These are phyloP conservation scores for Pristionchus mayeri DNA, from an alignment of 2,888 invertebrate species.

Conservation along the genomic window DNA sequence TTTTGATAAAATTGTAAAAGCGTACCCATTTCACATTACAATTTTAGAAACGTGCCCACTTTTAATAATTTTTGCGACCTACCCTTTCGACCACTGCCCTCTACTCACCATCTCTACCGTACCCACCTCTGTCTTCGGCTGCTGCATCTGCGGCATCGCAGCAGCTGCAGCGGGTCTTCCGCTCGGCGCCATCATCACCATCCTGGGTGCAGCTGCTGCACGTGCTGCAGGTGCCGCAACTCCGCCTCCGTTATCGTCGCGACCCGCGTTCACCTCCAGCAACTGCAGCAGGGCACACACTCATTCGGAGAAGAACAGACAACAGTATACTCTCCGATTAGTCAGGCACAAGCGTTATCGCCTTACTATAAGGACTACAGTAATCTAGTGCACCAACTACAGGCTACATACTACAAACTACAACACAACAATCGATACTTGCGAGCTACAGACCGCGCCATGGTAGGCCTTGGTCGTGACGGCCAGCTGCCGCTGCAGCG, in stretches of 20 bases:
- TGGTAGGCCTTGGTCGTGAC: constrained; percentile 49
- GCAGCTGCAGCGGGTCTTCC: neutral
- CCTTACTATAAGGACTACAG: neutral
- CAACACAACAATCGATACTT: neutral
- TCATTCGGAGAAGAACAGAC: neutral
- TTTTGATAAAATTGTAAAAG: too few species aligned
- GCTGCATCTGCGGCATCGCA: neutral
- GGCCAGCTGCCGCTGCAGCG: constrained; percentile 22
- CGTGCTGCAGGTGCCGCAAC: neutral
- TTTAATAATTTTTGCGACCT: too few species aligned
- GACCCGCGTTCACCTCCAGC: constrained; percentile 27
- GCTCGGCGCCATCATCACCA: neutral
- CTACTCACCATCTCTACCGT: too few species aligned
- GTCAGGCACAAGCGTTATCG: too few species aligned
- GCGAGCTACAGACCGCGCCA: neutral
- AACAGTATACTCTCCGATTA: too few species aligned
- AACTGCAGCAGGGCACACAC: neutral
- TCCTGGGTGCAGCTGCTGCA: neutral
- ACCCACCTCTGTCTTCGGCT: neutral
- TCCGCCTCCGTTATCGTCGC: neutral
- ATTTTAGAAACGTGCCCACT: too few species aligned
- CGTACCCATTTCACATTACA: too few species aligned
- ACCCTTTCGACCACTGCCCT: too few species aligned
- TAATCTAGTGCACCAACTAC: neutral
- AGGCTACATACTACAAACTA: neutral